Conservation (phyloP, 2,113 vertebrate species). For the Melanostigma gelatinosum region DNA sequence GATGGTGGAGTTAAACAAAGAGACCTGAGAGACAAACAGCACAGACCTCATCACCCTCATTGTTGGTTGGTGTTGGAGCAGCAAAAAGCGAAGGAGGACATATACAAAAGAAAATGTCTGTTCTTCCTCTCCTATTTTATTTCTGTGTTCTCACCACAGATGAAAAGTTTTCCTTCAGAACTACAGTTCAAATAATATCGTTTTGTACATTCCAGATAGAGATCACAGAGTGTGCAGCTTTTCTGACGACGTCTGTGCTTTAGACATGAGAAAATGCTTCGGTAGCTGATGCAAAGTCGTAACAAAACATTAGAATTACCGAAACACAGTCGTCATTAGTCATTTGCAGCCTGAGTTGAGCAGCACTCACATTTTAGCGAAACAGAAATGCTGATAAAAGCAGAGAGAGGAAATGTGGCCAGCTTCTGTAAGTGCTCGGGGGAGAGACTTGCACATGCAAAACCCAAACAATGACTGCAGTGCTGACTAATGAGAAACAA, state of each 20-base stretch:
- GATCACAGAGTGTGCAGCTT: constrained; percentile 12
- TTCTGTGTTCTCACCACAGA: not conserved
- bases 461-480: constrained; percentile 66
- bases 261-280: constrained; percentile 17
- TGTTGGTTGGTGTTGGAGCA: not conserved
- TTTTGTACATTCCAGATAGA: constrained; percentile 20
- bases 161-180: not conserved
- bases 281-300: not conserved
- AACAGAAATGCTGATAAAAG: constrained; percentile 69
- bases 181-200: not conserved
- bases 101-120: not conserved
- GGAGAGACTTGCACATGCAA: constrained; percentile 44
- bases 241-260: constrained; percentile 5
- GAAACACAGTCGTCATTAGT: constrained; percentile 44
- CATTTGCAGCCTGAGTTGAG: constrained; percentile 37
- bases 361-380: constrained; percentile 37
- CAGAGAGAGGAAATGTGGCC: constrained; percentile 43
- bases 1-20: constrained; percentile 13
- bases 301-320: constrained; percentile 44
- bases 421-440: constrained; percentile 55
- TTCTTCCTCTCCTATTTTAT: not conserved
- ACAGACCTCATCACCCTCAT: too few relatives aligned
- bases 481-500: constrained; percentile 80
- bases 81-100: not conserved
- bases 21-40: not conserved